Percentiles rank a stretch among this genome's conserved stretches.
phyloP scores from a whole-genome alignment of 2,797 vertebrate genomes.

The Aldrovandia affinis region DNA sequence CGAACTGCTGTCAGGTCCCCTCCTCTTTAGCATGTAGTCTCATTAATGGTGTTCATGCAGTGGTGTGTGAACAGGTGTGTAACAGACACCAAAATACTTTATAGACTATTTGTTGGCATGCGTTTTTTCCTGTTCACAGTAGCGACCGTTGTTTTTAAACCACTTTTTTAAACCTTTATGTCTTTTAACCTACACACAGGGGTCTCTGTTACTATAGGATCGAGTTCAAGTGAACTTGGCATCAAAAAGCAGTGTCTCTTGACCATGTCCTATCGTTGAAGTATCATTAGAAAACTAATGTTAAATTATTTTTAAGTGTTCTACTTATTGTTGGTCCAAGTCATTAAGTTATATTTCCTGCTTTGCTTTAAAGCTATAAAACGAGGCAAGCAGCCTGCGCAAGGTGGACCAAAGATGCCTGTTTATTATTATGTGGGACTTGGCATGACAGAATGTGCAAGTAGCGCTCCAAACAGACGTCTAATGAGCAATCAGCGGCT shows the following conservation, averaged over 20 bases:
- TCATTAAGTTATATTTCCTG: too few relatives aligned
- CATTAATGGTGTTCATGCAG: background rate
- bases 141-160: background rate
- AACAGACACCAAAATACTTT: background rate
- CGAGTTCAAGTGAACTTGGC: background rate
- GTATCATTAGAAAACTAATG: background rate
- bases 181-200: background rate
- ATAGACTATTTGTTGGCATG: background rate
- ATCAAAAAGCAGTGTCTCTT: background rate
- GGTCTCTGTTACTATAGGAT: background rate
- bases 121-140: background rate
- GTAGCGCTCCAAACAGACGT: too few relatives aligned
- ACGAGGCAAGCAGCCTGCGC: too few relatives aligned
- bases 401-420: too few relatives aligned
- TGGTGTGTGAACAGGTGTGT: background rate
- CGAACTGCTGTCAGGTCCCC: conserved; percentile 9
- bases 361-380: too few relatives aligned
- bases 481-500: too few relatives aligned
- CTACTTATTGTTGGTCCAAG: too few relatives aligned
- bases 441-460: too few relatives aligned
- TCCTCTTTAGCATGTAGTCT: background rate
- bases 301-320: background rate
- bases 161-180: background rate
- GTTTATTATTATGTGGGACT: too few relatives aligned
- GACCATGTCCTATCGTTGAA: background rate